Evolutionary conservation across 2,888 invertebrate species (phyloP).

Genomic region (Synanthedon myopaeformis): DNA sequence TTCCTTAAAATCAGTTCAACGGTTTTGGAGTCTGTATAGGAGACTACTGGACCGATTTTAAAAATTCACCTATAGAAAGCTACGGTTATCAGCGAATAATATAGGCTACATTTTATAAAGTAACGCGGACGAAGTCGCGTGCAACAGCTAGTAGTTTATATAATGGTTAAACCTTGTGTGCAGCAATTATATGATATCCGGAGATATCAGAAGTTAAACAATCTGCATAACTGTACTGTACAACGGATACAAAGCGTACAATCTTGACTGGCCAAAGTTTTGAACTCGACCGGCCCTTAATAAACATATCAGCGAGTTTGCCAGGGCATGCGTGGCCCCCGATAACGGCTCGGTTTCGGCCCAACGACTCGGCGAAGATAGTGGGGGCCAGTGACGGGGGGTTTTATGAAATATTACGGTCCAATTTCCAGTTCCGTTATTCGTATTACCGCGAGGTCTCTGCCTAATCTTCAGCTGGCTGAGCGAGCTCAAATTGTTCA

Average conservation of each 20-base stretch:
- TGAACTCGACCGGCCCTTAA: constrained; percentile 24
- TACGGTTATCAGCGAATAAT: no score
- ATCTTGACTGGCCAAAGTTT: constrained; percentile 19
- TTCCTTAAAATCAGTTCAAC: no score
- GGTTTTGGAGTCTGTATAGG: no score
- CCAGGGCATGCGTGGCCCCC: constrained; percentile 5
- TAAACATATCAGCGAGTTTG: constrained; percentile 47
- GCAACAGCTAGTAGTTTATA: no score
- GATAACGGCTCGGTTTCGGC: constrained; percentile 6
- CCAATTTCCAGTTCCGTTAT: constrained; percentile 32
- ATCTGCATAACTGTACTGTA: no score
- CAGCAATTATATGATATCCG: no score
- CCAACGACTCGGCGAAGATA: constrained; percentile 8
- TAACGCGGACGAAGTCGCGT: no score
- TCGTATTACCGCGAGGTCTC: constrained; percentile 33
- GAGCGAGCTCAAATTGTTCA: constrained; percentile 29
- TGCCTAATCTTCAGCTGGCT: constrained; percentile 45
- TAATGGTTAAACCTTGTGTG: no score
- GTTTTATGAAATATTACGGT: constrained; percentile 54
- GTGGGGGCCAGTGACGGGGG: constrained; percentile 8
- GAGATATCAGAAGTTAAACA: no score
- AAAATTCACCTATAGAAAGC: no score
- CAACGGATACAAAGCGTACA: neutral
- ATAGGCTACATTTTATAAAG: no score
- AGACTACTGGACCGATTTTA: no score